Conservation (phyloP, 2,797 vertebrate species). For the Manis crassicaudata region DNA sequence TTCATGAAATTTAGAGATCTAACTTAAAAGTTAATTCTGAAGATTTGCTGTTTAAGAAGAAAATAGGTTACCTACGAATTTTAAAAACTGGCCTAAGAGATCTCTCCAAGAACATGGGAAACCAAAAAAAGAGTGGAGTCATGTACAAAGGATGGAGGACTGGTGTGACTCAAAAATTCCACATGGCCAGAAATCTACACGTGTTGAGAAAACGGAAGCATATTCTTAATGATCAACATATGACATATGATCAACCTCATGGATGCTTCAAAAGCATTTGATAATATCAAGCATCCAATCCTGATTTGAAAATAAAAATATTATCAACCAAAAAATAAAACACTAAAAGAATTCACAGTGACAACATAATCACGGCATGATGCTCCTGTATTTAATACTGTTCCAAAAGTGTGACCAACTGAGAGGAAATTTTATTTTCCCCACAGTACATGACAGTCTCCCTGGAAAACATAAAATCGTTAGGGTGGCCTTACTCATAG, state of each 20-base stretch:
- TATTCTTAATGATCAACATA: background rate
- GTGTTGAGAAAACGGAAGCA: background rate
- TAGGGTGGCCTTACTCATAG: background rate
- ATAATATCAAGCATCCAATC: background rate
- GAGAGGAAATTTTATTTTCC: background rate
- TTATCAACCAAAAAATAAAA: background rate
- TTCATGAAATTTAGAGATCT: background rate
- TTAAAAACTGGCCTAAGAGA: background rate
- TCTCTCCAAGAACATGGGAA: background rate
- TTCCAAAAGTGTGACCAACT: background rate
- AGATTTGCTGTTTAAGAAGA: background rate
- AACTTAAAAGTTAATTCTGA: slow-evolving; percentile 42
- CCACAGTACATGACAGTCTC: background rate
- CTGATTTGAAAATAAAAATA: background rate
- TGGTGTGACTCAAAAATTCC: background rate
- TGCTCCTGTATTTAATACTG: background rate
- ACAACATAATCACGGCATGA: background rate
- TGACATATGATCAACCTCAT: background rate
- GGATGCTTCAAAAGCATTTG: background rate
- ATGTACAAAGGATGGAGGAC: background rate
- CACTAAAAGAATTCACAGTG: background rate
- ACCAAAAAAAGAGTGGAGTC: background rate
- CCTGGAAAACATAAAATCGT: background rate
- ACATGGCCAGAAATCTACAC: background rate
- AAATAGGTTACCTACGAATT: background rate